Evolutionary conservation across 2,888 invertebrate species (phyloP).

Genomic region (Shargacucullia verbasci): DNA sequence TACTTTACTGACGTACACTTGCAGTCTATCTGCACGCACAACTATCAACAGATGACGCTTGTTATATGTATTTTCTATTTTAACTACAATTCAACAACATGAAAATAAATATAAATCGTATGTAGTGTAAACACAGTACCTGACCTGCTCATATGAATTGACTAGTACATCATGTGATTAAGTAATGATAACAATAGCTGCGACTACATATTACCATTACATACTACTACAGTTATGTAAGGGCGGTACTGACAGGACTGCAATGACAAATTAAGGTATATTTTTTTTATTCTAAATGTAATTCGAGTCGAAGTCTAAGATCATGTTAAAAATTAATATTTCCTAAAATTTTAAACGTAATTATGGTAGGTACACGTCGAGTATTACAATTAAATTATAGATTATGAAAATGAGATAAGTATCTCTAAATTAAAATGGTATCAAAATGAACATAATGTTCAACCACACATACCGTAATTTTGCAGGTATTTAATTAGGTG

Average conservation of each 20-base stretch:
- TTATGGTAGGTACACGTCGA: constrained; percentile 59
- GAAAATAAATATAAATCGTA: constrained; percentile 58
- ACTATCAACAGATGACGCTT: constrained; percentile 55
- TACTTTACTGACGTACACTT: constrained; percentile 49
- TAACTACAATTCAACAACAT: constrained; percentile 64
- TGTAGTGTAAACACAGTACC: constrained; percentile 62
- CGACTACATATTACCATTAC: constrained; percentile 26
- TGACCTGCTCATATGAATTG: constrained; percentile 61
- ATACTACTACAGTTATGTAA: constrained; percentile 45
- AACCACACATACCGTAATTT: constrained; percentile 32
- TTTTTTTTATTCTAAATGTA: constrained; percentile 56
- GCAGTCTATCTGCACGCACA: constrained; percentile 60
- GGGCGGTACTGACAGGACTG: constrained; percentile 64
- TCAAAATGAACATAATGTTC: constrained; percentile 21
- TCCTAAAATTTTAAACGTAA: constrained; percentile 61
- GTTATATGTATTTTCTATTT: constrained; percentile 52
- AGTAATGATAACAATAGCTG: constrained; percentile 42
- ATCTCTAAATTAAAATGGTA: constrained; percentile 16
- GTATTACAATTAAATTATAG: constrained; percentile 60
- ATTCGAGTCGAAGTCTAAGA: constrained; percentile 64
- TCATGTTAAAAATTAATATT: constrained; percentile 56
- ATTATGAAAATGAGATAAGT: constrained; percentile 36
- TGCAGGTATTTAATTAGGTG: constrained; percentile 26
- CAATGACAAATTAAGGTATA: constrained; percentile 62
- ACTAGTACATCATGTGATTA: constrained; percentile 68